Conservation (phyloP, 2,888 invertebrate species). For the Malthinus flaveolus region DNA sequence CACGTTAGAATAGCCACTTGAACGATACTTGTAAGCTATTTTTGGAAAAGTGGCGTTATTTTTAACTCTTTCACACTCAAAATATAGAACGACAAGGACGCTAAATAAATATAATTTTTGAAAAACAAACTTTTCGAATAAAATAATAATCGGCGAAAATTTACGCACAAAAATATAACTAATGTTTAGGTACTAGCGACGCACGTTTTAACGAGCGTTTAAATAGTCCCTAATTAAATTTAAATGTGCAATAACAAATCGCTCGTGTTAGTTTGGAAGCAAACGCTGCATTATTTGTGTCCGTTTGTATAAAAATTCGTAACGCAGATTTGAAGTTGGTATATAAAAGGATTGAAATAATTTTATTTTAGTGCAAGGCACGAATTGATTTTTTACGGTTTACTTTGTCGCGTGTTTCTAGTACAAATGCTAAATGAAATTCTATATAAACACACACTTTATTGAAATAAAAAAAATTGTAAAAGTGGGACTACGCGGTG, state of each 20-base stretch:
- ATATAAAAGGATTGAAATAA: neutral
- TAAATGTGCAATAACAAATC: too few species aligned
- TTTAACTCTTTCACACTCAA: neutral
- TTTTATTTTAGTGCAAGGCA: constrained; percentile 17
- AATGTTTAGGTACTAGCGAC: too few species aligned
- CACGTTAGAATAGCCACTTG: constrained; percentile 1
- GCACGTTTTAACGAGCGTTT: neutral
- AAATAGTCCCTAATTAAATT: neutral
- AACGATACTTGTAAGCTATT: neutral
- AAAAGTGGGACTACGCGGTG: neutral
- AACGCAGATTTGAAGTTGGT: too few species aligned
- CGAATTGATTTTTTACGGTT: constrained; percentile 18
- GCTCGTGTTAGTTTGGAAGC: too few species aligned
- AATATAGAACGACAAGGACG: constrained; percentile 3
- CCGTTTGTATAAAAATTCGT: too few species aligned
- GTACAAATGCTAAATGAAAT: constrained; percentile 10
- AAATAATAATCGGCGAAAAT: too few species aligned
- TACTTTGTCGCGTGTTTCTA: constrained; percentile 10
- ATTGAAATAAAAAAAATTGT: constrained; percentile 7
- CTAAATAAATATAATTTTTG: neutral
- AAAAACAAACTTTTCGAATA: too few species aligned
- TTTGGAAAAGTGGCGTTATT: neutral
- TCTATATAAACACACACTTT: constrained; percentile 5
- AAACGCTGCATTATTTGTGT: too few species aligned
- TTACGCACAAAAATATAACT: too few species aligned